These are phyloP conservation scores for Laspeyria flexula DNA, from an alignment of 2,888 invertebrate genomes.

Conservation along the genomic window DNA sequence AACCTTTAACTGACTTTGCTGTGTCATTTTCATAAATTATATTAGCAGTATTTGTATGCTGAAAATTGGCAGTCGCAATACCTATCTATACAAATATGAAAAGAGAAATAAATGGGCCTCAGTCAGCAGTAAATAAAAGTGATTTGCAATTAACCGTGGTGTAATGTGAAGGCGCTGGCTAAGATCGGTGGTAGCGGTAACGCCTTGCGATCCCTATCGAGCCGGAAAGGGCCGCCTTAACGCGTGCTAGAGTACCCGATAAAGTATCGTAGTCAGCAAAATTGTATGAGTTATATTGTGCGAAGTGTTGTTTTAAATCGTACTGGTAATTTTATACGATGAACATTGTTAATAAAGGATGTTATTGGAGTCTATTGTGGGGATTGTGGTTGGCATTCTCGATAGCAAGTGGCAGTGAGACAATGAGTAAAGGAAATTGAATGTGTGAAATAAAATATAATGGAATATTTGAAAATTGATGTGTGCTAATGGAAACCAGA, in stretches of 20 bases:
- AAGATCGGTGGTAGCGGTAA: constrained; percentile 67
- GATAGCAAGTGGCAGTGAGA: neutral
- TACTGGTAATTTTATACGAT: constrained; percentile 56
- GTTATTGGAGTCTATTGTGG: constrained; percentile 30
- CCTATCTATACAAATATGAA: too few species aligned
- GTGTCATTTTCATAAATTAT: too few species aligned
- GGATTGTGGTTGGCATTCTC: neutral
- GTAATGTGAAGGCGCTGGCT: constrained; percentile 69
- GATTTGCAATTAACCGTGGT: constrained; percentile 70
- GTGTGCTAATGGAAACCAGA: neutral
- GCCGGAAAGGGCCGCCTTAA: constrained; percentile 63
- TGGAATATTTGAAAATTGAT: neutral
- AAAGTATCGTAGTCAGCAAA: constrained; percentile 58
- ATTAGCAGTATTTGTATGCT: too few species aligned
- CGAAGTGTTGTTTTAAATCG: constrained; percentile 69
- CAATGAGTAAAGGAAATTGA: neutral
- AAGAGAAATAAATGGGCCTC: too few species aligned
- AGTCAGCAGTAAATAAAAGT: constrained; percentile 65
- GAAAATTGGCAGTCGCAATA: too few species aligned
- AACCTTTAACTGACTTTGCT: too few species aligned
- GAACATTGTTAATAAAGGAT: constrained; percentile 38
- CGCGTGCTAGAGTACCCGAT: constrained; percentile 67
- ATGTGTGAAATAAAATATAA: neutral
- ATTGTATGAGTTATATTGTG: constrained; percentile 70
- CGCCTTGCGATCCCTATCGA: constrained; percentile 76